These are phyloP conservation scores for Cylindroiulus punctatus DNA, from an alignment of 2,888 invertebrate genomes.

Conservation along the genomic window DNA sequence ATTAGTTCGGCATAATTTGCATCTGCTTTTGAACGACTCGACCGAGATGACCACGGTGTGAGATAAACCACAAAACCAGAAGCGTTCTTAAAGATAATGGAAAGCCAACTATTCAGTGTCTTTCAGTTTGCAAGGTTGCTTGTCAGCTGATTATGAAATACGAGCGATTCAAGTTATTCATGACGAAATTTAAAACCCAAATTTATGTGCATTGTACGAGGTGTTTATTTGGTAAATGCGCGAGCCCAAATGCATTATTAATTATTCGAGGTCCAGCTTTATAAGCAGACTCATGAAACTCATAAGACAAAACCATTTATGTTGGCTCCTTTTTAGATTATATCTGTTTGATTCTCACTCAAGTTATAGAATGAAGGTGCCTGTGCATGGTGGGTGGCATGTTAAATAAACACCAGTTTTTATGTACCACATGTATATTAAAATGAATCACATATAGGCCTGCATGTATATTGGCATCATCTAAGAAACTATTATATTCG, in stretches of 20 bases:
- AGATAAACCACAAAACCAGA: neutral
- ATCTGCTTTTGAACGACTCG: neutral
- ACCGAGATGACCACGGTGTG: neutral
- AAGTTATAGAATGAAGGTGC: neutral
- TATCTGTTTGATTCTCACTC: neutral
- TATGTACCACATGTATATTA: neutral
- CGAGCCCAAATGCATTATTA: neutral
- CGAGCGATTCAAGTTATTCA: neutral
- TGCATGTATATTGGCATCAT: neutral
- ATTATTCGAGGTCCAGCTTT: neutral
- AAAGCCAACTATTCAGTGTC: too few species aligned
- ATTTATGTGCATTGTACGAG: too few species aligned
- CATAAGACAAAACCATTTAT: neutral
- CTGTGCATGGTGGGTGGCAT: neutral
- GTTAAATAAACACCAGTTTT: neutral
- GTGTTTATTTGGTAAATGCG: neutral
- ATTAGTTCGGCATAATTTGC: conserved; percentile 7
- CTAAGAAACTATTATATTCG: neutral
- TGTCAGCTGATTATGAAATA: neutral
- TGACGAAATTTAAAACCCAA: too few species aligned
- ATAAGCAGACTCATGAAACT: neutral
- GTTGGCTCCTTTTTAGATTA: neutral
- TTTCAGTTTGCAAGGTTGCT: neutral
- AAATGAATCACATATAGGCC: neutral
- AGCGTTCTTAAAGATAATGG: neutral